Percentiles rank a stretch among this genome's conserved stretches.
Evolutionary conservation across 1,140 invertebrate genomes (phyloP).

Genomic region (Drosophila mauritiana): DNA sequence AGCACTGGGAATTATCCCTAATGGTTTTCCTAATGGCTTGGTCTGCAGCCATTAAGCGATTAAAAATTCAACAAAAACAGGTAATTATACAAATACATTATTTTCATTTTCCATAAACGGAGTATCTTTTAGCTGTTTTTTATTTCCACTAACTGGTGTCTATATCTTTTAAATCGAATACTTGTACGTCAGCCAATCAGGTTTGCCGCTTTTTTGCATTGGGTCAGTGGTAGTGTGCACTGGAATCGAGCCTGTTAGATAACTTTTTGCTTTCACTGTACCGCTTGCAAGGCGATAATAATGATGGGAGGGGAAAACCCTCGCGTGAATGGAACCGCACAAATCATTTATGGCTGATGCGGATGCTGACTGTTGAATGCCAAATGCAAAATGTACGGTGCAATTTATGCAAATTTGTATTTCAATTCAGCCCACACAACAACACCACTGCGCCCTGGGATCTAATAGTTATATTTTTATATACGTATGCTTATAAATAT

Average conservation of each 20-base stretch:
- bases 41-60: neutral
- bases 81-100: conserved; percentile 4
- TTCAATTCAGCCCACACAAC: conserved; percentile 35
- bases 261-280: conserved; percentile 50
- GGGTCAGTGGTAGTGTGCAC: neutral
- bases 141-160: neutral
- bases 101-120: neutral
- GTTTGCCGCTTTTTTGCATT: neutral
- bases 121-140: neutral
- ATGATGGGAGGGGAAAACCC: conserved; percentile 15
- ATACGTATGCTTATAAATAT: neutral
- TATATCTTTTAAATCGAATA: neutral
- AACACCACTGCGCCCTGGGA: conserved; percentile 12
- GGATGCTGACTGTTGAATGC: conserved; percentile 64
- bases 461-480: conserved; percentile 23
- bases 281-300: neutral
- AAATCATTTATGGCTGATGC: conserved; percentile 61
- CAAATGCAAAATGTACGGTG: conserved; percentile 58
- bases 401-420: conserved; percentile 70
- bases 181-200: neutral
- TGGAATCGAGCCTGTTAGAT: conserved; percentile 20
- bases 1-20: neutral
- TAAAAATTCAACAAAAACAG: conserved; percentile 14
- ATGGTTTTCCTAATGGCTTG: conserved; percentile 1
- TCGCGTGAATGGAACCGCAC: conserved; percentile 13